A percentile compares a stretch with the other conserved stretches of the same genome.
Evolutionary conservation across 2,888 invertebrate species (phyloP).

Genomic region (Bombylius major): DNA sequence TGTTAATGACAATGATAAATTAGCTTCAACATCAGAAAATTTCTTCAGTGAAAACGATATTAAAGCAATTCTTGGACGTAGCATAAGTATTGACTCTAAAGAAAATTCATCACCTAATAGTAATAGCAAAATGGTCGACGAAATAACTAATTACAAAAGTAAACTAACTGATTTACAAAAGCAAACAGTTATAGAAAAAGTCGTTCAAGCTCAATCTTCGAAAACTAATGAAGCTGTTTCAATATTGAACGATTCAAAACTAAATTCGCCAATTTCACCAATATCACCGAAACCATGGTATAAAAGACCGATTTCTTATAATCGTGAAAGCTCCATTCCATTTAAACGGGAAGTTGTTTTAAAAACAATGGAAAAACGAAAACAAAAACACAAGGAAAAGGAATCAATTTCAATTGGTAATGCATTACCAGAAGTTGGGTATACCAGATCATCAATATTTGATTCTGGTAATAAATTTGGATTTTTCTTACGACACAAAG

Average conservation of each 20-base stretch:
- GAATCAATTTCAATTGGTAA: conserved; percentile 25
- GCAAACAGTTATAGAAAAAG: conserved; percentile 16
- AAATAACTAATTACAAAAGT: background rate
- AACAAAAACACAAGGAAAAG: conserved; percentile 30
- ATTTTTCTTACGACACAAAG: conserved; percentile 16
- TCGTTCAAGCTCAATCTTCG: conserved; percentile 16
- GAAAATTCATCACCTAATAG: background rate
- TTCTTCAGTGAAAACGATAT: conserved; percentile 15
- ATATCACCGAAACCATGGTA: conserved; percentile 53
- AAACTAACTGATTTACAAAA: conserved; percentile 9
- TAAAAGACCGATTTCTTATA: conserved; percentile 39
- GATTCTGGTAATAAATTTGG: conserved; percentile 23
- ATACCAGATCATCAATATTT: conserved; percentile 41
- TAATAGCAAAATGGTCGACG: background rate
- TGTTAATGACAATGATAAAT: conserved; percentile 6
- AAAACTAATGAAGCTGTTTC: background rate
- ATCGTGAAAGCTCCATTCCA: conserved; percentile 20
- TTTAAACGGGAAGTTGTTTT: conserved; percentile 18
- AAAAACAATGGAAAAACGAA: conserved; percentile 24
- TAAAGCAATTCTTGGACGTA: conserved; percentile 13
- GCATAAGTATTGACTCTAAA: background rate
- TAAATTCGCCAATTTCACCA: conserved; percentile 28
- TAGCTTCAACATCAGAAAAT: conserved; percentile 2
- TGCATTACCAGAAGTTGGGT: conserved; percentile 41
- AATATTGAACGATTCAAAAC: background rate